Conservation (phyloP, 2,113 vertebrate genomes). For the Rhinopomastus cyanomelas region DNA sequence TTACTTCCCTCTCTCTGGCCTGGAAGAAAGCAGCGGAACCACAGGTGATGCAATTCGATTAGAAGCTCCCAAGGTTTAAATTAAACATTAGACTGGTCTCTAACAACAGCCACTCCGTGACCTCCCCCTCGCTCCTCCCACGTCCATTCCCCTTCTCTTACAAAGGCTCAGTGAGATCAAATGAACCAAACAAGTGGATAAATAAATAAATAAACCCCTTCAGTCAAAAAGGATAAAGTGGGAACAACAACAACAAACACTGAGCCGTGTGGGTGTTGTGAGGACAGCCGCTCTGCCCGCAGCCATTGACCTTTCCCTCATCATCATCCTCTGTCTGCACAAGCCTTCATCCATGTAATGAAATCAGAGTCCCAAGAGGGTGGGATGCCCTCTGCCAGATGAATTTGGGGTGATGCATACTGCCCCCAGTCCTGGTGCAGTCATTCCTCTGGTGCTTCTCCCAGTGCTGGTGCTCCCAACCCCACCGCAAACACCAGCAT, state of each 20-base stretch:
- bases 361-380: fast-evolving
- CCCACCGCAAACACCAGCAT: background rate
- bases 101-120: background rate
- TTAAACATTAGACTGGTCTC: conserved; percentile 2
- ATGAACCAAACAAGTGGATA: background rate
- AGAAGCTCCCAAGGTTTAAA: conserved; percentile 33
- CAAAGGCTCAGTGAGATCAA: background rate
- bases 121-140: background rate
- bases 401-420: background rate
- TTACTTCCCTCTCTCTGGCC: background rate
- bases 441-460: background rate
- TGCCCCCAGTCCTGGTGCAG: background rate
- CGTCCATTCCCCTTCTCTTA: background rate
- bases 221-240: background rate
- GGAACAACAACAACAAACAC: background rate
- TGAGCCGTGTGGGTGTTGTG: fast-evolving
- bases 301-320: background rate
- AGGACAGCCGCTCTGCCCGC: background rate
- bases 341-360: background rate
- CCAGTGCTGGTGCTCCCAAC: background rate
- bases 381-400: background rate
- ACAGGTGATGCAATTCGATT: conserved; percentile 54
- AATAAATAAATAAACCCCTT: fast-evolving
- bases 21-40: conserved; percentile 32
- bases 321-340: background rate